Evolutionary conservation across 2,797 vertebrate genomes (phyloP).

Genomic region (Scolopax rusticola): DNA sequence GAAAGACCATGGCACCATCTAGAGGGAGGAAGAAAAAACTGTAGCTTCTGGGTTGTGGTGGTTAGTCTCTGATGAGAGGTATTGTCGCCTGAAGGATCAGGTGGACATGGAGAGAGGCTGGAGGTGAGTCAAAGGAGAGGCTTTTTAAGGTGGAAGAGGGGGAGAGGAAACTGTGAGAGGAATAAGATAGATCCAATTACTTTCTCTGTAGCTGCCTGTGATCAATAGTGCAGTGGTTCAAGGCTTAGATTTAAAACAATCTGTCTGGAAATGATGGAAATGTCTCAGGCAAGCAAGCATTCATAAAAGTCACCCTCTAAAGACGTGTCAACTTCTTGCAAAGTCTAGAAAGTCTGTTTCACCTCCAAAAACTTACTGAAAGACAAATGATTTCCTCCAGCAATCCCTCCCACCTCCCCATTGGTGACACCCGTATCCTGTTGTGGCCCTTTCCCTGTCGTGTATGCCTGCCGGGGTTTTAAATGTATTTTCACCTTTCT

Average conservation of each 20-base stretch:
- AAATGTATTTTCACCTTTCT: not conserved
- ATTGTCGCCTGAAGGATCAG: not conserved
- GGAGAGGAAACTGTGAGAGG: not conserved
- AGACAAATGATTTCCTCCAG: not conserved
- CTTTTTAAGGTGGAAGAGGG: not conserved
- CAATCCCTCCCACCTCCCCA: not conserved
- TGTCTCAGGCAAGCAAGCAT: not conserved
- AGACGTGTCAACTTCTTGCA: not conserved
- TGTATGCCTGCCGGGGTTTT: not conserved
- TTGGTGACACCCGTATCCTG: accelerated
- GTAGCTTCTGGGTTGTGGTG: not conserved
- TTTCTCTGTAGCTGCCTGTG: not conserved
- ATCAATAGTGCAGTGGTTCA: not conserved
- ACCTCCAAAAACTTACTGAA: not conserved
- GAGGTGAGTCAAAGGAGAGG: not conserved
- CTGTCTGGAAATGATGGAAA: conserved; percentile 27
- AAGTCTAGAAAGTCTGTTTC: not conserved
- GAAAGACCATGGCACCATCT: conserved; percentile 55
- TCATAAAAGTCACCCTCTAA: not conserved
- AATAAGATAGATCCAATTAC: not conserved
- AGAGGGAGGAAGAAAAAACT: conserved; percentile 26
- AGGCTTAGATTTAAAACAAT: conserved; percentile 36
- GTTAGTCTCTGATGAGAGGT: not conserved
- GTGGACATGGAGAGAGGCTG: not conserved
- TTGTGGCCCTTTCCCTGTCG: not conserved